phyloP scores from a whole-genome alignment of 35 echinoderm and acorn worm genomes.

The Acanthaster planci region DNA sequence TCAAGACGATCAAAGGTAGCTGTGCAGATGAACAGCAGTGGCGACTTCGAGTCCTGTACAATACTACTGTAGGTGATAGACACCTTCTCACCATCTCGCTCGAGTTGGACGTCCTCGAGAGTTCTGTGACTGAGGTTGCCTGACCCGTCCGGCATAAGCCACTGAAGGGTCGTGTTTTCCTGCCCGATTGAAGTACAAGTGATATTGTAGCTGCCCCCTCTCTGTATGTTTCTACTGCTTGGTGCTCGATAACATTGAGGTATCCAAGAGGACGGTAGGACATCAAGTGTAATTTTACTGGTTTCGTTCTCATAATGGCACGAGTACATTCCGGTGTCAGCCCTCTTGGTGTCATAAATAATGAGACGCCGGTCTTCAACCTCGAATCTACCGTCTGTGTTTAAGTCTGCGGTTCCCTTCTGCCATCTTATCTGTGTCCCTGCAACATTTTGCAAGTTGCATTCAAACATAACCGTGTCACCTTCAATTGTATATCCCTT shows the following conservation, averaged over 20 bases:
- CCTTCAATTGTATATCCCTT: background rate
- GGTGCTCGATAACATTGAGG: slow-evolving; percentile 8
- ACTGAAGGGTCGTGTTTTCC: background rate
- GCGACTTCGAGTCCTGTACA: background rate
- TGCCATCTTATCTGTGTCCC: background rate
- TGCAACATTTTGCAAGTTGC: background rate
- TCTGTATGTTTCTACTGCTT: background rate
- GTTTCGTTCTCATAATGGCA: slow-evolving; percentile 32
- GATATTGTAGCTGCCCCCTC: background rate
- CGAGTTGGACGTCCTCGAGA: background rate
- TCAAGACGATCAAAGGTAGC: slow-evolving; percentile 1
- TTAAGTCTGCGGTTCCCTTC: background rate
- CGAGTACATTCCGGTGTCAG: slow-evolving; percentile 16
- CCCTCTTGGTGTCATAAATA: slow-evolving; percentile 13
- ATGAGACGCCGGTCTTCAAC: background rate
- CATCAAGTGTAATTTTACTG: slow-evolving; percentile 4
- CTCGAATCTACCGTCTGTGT: background rate
- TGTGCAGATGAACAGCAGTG: slow-evolving; percentile 21
- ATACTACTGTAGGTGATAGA: background rate
- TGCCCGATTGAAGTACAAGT: slow-evolving; percentile 31
- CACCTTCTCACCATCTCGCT: background rate
- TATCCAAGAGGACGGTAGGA: slow-evolving; percentile 35
- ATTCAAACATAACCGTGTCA: background rate
- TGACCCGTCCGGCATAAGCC: background rate
- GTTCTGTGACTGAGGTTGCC: too few species aligned